A percentile compares a stretch with the other conserved stretches of the same genome.
Conservation (phyloP, 2,888 invertebrate genomes). For the Patella pellucida region DNA sequence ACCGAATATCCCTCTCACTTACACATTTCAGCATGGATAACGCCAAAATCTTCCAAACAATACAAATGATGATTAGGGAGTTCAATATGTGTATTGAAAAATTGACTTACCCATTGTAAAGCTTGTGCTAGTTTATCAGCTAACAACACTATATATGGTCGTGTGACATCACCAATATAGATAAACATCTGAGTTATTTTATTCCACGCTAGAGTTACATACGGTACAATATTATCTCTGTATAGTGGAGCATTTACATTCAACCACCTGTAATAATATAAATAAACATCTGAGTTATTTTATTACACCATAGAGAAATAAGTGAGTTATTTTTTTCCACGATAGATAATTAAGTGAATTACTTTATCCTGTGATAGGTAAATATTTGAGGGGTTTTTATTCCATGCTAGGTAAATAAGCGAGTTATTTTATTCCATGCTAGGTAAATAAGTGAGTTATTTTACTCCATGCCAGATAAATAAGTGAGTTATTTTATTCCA, state of each 20-base stretch:
- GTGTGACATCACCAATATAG: slow-evolving; percentile 52
- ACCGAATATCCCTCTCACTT: no score
- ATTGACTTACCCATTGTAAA: slow-evolving; percentile 40
- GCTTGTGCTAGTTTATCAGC: slow-evolving; percentile 39
- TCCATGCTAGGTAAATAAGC: no score
- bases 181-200: slow-evolving; percentile 45
- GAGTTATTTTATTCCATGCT: slow-evolving; percentile 30
- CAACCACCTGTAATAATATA: slow-evolving; percentile 60
- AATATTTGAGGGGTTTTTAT: no score
- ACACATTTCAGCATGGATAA: no score
- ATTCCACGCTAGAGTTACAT: slow-evolving; percentile 49
- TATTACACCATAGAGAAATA: slow-evolving; percentile 39
- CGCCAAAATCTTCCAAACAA: no score
- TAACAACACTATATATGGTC: slow-evolving; percentile 52
- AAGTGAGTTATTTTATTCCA: slow-evolving; percentile 29
- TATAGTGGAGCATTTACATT: slow-evolving; percentile 63
- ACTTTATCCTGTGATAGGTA: no score
- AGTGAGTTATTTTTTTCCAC: slow-evolving; percentile 27
- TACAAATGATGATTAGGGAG: no score
- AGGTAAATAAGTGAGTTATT: no score
- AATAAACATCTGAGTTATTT: slow-evolving; percentile 35
- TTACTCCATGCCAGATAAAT: no score
- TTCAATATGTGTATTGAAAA: no score
- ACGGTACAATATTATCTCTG: slow-evolving; percentile 58
- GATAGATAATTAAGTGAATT: slow-evolving; percentile 18